Conservation (phyloP, 2,888 invertebrate species). For the Euclidia mi region DNA sequence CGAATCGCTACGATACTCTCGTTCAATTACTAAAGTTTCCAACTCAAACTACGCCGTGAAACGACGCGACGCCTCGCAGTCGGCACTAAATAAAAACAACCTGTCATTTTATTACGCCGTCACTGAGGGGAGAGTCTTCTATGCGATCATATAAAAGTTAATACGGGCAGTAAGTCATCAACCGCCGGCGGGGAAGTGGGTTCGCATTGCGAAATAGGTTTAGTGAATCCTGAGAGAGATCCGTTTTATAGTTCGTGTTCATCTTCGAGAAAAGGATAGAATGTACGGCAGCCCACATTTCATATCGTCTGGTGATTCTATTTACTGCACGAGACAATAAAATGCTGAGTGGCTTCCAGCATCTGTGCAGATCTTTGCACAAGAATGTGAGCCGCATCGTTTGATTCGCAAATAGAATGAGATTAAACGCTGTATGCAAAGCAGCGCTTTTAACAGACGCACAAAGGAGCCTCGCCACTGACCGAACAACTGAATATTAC, state of each 20-base stretch:
- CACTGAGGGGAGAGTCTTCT: not conserved
- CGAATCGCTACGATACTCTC: too few relatives aligned
- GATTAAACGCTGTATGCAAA: slow-evolving; percentile 35
- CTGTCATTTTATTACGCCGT: not conserved
- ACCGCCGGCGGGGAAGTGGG: too few relatives aligned
- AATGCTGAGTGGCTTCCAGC: not conserved
- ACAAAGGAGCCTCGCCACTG: slow-evolving; percentile 29
- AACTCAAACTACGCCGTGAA: too few relatives aligned
- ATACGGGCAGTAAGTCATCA: not conserved
- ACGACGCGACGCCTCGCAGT: not conserved
- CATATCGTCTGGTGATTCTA: slow-evolving; percentile 17
- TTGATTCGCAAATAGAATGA: slow-evolving; percentile 28
- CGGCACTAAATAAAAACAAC: not conserved
- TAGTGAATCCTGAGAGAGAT: slow-evolving; percentile 10
- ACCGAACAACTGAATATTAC: slow-evolving; percentile 38
- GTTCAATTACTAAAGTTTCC: too few relatives aligned
- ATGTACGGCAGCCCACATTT: too few relatives aligned
- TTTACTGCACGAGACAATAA: slow-evolving; percentile 19
- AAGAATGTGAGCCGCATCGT: slow-evolving; percentile 3
- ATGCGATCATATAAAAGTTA: not conserved
- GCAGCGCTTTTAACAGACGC: slow-evolving; percentile 23
- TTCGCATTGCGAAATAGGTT: slow-evolving; percentile 9
- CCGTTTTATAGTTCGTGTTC: slow-evolving; percentile 6
- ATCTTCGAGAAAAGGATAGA: not conserved
- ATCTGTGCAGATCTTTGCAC: not conserved